These are phyloP conservation scores for Silurus glanis DNA, from an alignment of 2,113 vertebrate genomes.

Conservation along the genomic window DNA sequence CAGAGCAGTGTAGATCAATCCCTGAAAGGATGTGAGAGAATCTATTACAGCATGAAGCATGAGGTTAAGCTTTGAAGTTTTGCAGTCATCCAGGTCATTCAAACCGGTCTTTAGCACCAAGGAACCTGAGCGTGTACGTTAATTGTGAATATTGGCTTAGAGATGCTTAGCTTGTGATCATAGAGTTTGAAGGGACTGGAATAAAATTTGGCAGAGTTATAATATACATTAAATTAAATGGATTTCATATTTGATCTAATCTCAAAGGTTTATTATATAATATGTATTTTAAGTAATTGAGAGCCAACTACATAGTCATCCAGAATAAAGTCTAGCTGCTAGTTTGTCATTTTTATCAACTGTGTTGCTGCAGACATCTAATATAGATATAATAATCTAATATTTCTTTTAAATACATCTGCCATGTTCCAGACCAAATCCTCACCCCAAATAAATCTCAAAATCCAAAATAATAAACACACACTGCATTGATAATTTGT, in stretches of 20 bases:
- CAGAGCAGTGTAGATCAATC: not conserved
- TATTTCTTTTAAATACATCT: not conserved
- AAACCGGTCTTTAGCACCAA: not conserved
- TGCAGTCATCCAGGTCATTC: not conserved
- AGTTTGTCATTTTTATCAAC: not conserved
- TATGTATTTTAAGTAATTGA: not conserved
- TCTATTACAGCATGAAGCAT: slow-evolving; percentile 4
- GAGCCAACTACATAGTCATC: not conserved
- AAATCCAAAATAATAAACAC: not conserved
- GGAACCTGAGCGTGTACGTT: not conserved
- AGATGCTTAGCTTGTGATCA: not conserved
- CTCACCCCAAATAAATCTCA: not conserved
- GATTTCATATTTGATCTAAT: not conserved
- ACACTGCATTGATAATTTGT: too few species aligned
- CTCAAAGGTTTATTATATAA: not conserved
- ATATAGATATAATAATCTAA: too few species aligned
- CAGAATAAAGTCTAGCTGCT: not conserved
- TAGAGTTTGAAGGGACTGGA: not conserved
- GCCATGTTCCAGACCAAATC: not conserved
- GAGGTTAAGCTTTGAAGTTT: not conserved
- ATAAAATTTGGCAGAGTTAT: not conserved
- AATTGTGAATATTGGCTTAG: not conserved
- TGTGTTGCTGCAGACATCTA: not conserved
- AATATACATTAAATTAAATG: not conserved
- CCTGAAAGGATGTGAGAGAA: not conserved